phyloP scores from a whole-genome alignment of 2,888 invertebrate species.

The Xylota sylvarum region DNA sequence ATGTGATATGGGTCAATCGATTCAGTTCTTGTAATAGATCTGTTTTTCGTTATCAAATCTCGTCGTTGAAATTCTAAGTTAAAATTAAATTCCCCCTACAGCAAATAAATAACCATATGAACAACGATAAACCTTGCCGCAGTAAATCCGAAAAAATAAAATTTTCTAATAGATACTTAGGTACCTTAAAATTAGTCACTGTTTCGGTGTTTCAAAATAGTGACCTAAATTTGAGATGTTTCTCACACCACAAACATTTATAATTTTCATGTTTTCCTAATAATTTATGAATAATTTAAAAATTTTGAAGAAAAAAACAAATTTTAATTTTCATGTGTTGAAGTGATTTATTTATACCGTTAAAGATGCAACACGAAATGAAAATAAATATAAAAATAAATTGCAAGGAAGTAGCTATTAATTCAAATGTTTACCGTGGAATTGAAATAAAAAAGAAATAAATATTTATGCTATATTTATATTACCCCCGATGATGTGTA shows the following conservation, averaged over 20 bases:
- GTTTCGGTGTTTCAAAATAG: slow-evolving; percentile 10
- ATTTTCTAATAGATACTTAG: slow-evolving; percentile 4
- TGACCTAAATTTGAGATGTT: slow-evolving; percentile 17
- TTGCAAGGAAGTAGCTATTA: background rate
- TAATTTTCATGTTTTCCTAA: background rate
- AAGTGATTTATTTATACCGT: slow-evolving; percentile 16
- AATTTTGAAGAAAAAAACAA: background rate
- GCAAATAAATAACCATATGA: background rate
- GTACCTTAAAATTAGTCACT: background rate
- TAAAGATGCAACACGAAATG: background rate
- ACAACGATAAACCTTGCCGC: background rate
- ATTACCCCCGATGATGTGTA: background rate
- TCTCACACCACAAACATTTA: background rate
- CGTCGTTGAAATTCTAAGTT: no score
- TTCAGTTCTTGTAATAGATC: no score
- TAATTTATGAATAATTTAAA: slow-evolving; percentile 13
- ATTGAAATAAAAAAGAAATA: background rate
- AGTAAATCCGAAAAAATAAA: background rate
- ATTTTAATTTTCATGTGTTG: background rate
- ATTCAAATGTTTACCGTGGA: background rate
- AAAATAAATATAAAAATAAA: slow-evolving; percentile 18
- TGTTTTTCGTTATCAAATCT: no score
- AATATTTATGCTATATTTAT: background rate
- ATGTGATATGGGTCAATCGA: background rate
- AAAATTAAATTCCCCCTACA: no score